A percentile compares a stretch with the other conserved stretches of the same genome.
These are phyloP conservation scores for Parauchenoglanis punctatus DNA, from an alignment of 2,797 vertebrate species.

Conservation along the genomic window DNA sequence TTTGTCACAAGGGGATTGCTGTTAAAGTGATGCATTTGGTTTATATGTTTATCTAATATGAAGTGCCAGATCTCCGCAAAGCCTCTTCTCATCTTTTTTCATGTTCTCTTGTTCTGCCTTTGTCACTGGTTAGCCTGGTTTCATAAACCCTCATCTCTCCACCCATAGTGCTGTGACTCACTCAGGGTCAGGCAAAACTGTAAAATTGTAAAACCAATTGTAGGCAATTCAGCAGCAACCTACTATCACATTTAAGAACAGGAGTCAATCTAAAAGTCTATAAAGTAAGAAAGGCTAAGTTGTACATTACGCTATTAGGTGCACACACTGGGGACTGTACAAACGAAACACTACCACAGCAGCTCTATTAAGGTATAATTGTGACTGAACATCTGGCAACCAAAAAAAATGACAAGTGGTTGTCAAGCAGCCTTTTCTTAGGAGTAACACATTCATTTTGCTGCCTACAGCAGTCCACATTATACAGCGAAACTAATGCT, in stretches of 20 bases:
- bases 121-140: conserved; percentile 18
- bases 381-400: conserved; percentile 29
- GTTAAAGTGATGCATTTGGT: conserved; percentile 10
- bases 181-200: conserved; percentile 9
- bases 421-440: conserved; percentile 23
- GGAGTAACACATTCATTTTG: conserved; percentile 5
- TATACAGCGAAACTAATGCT: not conserved
- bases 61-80: conserved; percentile 33
- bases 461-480: not conserved
- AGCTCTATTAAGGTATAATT: conserved; percentile 30
- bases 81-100: conserved; percentile 9
- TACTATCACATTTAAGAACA: not conserved
- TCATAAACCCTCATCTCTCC: conserved; percentile 25
- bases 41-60: conserved; percentile 44
- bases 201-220: not conserved
- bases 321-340: not conserved
- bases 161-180: conserved; percentile 35
- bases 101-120: conserved; percentile 20
- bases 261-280: not conserved
- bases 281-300: not conserved
- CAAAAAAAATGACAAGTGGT: conserved; percentile 29
- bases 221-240: not conserved
- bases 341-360: not conserved
- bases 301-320: not conserved
- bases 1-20: conserved; percentile 45